Conservation (phyloP, 2,888 invertebrate genomes). For the Odontothrips loti region DNA sequence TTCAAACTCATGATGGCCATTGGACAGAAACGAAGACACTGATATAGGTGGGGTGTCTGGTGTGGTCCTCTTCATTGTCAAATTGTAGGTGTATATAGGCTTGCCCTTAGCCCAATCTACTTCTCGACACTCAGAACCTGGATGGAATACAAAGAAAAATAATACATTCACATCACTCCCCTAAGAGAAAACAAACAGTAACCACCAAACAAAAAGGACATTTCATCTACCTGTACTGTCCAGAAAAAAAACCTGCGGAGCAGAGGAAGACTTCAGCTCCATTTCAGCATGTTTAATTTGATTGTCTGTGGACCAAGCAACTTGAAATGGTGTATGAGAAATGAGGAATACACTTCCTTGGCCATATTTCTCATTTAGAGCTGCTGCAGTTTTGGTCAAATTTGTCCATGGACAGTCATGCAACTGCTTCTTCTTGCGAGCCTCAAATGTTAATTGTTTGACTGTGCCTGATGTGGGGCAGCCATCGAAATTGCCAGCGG, state of each 20-base stretch:
- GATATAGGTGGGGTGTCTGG: neutral
- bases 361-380: neutral
- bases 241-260: too few species aligned
- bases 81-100: neutral
- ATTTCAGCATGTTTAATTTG: neutral
- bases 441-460: neutral
- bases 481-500: neutral
- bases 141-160: too few species aligned
- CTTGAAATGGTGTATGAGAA: neutral
- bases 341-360: neutral
- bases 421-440: neutral
- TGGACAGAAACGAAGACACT: neutral
- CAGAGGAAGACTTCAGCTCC: too few species aligned
- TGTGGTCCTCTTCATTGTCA: neutral
- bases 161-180: too few species aligned
- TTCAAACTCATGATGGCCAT: slow-evolving; percentile 1
- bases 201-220: too few species aligned
- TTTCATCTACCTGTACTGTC: too few species aligned
- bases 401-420: neutral
- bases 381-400: neutral
- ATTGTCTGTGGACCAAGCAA: neutral
- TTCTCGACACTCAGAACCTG: too few species aligned
- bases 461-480: neutral
- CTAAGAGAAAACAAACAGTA: too few species aligned
- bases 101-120: neutral